phyloP scores from a whole-genome alignment of 2,797 vertebrate genomes.

The Spatula clypeata region DNA sequence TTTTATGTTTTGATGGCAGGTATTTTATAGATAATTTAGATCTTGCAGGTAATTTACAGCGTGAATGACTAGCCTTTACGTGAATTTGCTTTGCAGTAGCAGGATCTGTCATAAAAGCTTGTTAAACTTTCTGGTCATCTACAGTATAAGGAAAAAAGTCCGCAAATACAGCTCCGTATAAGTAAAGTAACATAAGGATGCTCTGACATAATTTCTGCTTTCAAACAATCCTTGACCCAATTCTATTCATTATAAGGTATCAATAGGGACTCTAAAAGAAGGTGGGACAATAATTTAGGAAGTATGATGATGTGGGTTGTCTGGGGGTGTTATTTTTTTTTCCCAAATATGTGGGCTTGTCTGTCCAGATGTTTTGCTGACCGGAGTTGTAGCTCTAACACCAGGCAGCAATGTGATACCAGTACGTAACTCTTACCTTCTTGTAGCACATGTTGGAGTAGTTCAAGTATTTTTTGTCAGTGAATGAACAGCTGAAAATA shows the following conservation, averaged over 20 bases:
- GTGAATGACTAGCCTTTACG: not conserved
- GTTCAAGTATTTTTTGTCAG: not conserved
- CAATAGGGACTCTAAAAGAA: not conserved
- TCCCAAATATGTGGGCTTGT: not conserved
- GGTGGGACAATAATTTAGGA: not conserved
- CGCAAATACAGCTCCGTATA: not conserved
- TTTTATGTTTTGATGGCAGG: not conserved
- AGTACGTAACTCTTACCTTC: not conserved
- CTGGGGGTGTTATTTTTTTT: not conserved
- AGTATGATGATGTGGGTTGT: not conserved
- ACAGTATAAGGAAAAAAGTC: not conserved
- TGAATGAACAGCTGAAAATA: not conserved
- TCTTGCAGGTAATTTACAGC: not conserved
- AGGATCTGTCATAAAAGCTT: not conserved
- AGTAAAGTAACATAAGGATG: not conserved
- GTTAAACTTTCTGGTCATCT: not conserved
- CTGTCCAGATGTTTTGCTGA: not conserved
- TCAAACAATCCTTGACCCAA: fast-evolving
- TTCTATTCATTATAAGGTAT: not conserved
- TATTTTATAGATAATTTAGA: not conserved
- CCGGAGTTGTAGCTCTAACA: not conserved
- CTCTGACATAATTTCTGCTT: not conserved
- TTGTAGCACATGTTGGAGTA: not conserved
- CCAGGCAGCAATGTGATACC: not conserved
- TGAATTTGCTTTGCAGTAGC: not conserved